phyloP scores from a whole-genome alignment of 1,140 invertebrate genomes.

The Laupala kohalensis region DNA sequence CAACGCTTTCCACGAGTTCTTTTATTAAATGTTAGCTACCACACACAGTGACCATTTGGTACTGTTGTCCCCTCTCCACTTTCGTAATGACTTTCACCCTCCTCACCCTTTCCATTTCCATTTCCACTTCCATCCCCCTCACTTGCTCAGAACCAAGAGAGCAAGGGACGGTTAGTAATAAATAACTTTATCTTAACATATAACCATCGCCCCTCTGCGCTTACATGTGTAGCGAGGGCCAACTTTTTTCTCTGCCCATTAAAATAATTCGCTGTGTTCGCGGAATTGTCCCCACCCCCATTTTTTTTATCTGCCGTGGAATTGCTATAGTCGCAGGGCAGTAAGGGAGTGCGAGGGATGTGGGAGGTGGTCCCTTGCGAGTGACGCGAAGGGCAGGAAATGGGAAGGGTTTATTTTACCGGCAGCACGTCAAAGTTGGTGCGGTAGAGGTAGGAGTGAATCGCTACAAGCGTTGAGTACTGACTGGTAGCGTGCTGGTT shows the following conservation, averaged over 20 bases:
- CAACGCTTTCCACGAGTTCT: too few species aligned
- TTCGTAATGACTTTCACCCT: too few species aligned
- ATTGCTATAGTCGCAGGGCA: too few species aligned
- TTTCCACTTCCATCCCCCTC: too few species aligned
- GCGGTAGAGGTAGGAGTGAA: neutral
- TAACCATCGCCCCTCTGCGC: neutral
- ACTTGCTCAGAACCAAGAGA: neutral
- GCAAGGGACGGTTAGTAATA: neutral
- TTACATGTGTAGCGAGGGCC: neutral
- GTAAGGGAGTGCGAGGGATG: neutral
- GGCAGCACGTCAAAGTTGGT: neutral
- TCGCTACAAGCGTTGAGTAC: too few species aligned
- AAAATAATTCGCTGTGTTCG: neutral
- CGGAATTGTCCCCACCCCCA: neutral
- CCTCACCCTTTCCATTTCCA: too few species aligned
- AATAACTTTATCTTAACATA: neutral
- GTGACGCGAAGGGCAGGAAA: too few species aligned
- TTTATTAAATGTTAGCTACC: neutral
- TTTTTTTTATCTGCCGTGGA: neutral
- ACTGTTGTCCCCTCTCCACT: too few species aligned
- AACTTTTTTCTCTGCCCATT: neutral
- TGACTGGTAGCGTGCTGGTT: too few species aligned
- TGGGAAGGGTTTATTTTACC: neutral
- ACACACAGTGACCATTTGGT: too few species aligned
- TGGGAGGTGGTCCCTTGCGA: too few species aligned